Percentiles rank a stretch among this genome's conserved stretches.
Evolutionary conservation across 2,888 invertebrate species (phyloP).

Genomic region (Taphrorychus bicolor): DNA sequence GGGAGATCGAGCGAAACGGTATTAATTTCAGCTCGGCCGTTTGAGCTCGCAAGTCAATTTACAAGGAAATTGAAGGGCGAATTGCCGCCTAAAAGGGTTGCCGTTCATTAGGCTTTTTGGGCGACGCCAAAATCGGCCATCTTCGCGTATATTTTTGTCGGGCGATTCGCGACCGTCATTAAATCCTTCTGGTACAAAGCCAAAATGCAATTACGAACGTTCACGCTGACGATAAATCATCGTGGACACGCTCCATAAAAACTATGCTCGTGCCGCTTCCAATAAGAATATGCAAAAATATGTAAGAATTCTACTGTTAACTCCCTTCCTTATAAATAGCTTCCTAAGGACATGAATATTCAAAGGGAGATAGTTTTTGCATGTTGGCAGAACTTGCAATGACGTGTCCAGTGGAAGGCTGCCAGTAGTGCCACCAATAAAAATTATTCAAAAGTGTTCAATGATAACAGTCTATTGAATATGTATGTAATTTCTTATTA

Average conservation of each 20-base stretch:
- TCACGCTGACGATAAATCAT: slow-evolving; percentile 8
- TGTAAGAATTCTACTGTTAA: slow-evolving; percentile 12
- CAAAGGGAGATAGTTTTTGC: slow-evolving; percentile 7
- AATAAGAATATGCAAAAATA: slow-evolving; percentile 20
- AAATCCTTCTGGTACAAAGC: not conserved
- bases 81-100: slow-evolving; percentile 28
- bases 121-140: no score
- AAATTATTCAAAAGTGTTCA: no score
- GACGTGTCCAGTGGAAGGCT: not conserved
- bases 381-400: not conserved
- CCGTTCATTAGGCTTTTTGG: slow-evolving; percentile 12
- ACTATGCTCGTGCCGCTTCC: slow-evolving; percentile 4
- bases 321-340: slow-evolving; percentile 18
- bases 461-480: no score
- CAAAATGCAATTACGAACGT: not conserved
- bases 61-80: slow-evolving; percentile 36
- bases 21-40: slow-evolving; percentile 35
- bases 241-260: slow-evolving; percentile 5
- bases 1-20: slow-evolving; percentile 19
- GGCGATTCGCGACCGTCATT: not conserved
- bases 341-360: slow-evolving; percentile 21
- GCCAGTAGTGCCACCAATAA: slow-evolving; percentile 5
- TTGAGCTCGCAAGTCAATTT: slow-evolving; percentile 37
- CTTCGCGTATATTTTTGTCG: not conserved
- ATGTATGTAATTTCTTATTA: no score